A percentile compares a stretch with the other conserved stretches of the same genome.
phyloP scores from a whole-genome alignment of 1,140 invertebrate species.

The Helicoverpa zea region DNA sequence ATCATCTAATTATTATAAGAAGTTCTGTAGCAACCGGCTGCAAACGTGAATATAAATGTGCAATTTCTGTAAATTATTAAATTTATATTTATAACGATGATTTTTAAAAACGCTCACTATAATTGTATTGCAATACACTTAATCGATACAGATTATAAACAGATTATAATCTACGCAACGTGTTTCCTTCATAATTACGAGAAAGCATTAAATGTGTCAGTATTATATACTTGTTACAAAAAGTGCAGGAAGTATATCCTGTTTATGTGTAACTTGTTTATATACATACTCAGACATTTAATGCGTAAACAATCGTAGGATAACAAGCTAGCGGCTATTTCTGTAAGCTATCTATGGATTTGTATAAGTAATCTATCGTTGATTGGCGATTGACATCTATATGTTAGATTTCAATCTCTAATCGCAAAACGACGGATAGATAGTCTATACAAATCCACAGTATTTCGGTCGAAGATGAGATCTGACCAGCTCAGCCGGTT shows the following conservation, averaged over 20 bases:
- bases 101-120: background rate
- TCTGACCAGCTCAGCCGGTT: too few relatives aligned
- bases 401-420: too few relatives aligned
- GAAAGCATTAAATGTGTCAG: background rate
- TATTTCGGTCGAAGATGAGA: too few relatives aligned
- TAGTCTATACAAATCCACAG: too few relatives aligned
- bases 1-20: too few relatives aligned
- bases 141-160: constrained; percentile 11
- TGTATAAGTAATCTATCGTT: too few relatives aligned
- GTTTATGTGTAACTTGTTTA: background rate
- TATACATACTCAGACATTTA: constrained; percentile 3
- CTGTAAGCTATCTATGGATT: too few relatives aligned
- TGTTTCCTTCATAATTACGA: constrained; percentile 26
- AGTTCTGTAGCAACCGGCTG: background rate
- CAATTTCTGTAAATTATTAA: background rate
- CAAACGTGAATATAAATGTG: too few relatives aligned
- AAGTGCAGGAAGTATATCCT: background rate
- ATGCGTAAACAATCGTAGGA: background rate
- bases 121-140: background rate
- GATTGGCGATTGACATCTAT: too few relatives aligned
- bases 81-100: background rate
- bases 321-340: constrained; percentile 5
- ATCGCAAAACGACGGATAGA: too few relatives aligned
- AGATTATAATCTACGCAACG: background rate
- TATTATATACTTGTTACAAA: background rate